phyloP scores from a whole-genome alignment of 2,113 vertebrate genomes.

The Tapirus terrestris region DNA sequence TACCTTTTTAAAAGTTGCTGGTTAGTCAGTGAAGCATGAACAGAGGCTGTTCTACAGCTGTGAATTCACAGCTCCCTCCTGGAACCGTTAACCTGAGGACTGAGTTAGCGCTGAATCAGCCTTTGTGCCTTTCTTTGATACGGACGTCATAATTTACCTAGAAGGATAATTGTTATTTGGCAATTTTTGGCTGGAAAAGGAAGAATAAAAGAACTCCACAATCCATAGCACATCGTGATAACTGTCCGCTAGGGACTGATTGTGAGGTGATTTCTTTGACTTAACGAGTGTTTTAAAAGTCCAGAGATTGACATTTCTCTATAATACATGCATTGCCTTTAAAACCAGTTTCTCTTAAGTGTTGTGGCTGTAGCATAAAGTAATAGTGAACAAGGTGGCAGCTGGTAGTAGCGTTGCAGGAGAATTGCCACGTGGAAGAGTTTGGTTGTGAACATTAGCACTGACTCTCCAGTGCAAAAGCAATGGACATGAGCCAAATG shows the following conservation, averaged over 20 bases:
- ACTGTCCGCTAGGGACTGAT: neutral
- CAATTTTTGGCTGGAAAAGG: neutral
- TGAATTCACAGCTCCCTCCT: neutral
- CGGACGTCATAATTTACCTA: neutral
- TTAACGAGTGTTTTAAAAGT: neutral
- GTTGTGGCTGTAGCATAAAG: neutral
- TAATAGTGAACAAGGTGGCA: neutral
- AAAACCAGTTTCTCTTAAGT: neutral
- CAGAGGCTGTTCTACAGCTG: neutral
- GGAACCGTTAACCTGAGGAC: neutral
- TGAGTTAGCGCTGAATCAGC: neutral
- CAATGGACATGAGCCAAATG: neutral
- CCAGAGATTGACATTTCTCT: neutral
- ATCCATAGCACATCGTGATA: neutral
- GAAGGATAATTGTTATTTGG: neutral
- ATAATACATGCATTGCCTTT: neutral
- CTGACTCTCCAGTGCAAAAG: neutral
- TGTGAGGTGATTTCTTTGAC: conserved; percentile 22
- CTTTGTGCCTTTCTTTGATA: neutral
- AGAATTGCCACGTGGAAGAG: neutral
- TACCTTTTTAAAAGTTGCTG: neutral
- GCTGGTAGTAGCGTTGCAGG: neutral
- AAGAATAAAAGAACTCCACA: neutral
- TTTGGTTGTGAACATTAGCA: neutral
- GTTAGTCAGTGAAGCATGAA: neutral